phyloP scores from a whole-genome alignment of 1,140 invertebrate genomes.

The Pteromalus puparum region DNA sequence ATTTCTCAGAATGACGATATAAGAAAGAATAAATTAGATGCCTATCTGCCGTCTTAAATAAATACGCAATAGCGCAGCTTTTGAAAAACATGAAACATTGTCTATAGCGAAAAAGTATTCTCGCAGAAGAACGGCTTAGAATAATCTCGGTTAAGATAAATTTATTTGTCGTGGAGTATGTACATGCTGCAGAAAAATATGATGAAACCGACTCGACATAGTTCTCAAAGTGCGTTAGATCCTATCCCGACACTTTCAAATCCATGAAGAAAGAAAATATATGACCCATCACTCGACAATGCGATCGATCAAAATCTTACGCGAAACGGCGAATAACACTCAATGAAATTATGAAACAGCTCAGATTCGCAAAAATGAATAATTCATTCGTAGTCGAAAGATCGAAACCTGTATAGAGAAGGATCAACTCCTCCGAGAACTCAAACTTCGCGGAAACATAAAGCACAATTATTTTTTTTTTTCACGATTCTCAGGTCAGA shows the following conservation, averaged over 20 bases:
- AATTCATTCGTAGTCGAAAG: not conserved
- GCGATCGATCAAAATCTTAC: not conserved
- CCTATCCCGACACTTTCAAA: not conserved
- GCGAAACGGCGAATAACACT: not conserved
- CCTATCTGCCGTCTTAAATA: not conserved
- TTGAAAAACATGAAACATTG: not conserved
- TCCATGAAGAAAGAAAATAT: not conserved
- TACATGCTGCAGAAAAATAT: too few relatives aligned
- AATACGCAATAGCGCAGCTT: not conserved
- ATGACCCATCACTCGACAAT: not conserved
- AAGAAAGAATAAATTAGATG: conserved; percentile 4
- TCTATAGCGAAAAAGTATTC: not conserved
- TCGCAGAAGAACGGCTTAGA: not conserved
- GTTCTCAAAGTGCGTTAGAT: not conserved
- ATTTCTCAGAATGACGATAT: not conserved
- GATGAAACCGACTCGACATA: not conserved
- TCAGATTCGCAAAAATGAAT: conserved; percentile 7
- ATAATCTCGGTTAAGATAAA: not conserved
- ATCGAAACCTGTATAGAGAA: not conserved
- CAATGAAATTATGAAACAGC: not conserved
- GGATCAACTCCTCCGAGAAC: not conserved
- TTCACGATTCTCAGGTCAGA: conserved; percentile 28
- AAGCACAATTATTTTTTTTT: conserved; percentile 15
- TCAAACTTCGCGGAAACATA: conserved; percentile 22
- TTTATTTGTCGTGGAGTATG: not conserved